These are phyloP conservation scores for Epinephelus awoara DNA, from an alignment of 2,797 vertebrate species.

Conservation along the genomic window DNA sequence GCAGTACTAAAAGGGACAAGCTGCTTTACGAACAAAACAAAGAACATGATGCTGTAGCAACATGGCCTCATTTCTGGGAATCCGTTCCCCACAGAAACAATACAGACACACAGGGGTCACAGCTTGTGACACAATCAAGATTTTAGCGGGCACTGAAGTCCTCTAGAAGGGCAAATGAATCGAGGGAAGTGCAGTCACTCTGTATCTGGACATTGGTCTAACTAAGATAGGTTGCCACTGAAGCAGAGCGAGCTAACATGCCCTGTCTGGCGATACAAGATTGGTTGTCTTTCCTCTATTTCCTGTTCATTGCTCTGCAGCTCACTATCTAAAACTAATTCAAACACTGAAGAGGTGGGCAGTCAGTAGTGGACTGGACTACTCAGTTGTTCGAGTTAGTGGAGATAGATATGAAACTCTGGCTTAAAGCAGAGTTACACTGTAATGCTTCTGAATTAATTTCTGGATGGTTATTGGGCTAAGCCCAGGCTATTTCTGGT, in stretches of 20 bases:
- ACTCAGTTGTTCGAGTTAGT: background rate
- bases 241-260: constrained; percentile 44
- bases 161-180: constrained; percentile 15
- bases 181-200: constrained; percentile 27
- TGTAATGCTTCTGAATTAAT: constrained; percentile 3
- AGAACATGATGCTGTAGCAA: constrained; percentile 12
- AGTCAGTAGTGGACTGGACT: constrained; percentile 11
- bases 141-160: background rate
- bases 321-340: constrained; percentile 48
- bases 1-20: background rate
- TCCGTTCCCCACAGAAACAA: background rate
- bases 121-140: constrained; percentile 21
- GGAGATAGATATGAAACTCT: background rate
- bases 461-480: constrained; percentile 4
- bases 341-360: constrained; percentile 27
- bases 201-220: constrained; percentile 26
- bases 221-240: constrained; percentile 29
- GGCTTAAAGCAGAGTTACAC: background rate
- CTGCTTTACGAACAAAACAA: constrained; percentile 29
- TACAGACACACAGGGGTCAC: constrained; percentile 18
- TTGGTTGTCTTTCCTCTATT: constrained; percentile 29
- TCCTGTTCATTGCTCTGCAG: constrained; percentile 46
- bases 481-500: background rate
- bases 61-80: constrained; percentile 18
- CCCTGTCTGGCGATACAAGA: constrained; percentile 27